Conservation (phyloP, 2,113 vertebrate species). For the Orientallactaga bullata region DNA sequence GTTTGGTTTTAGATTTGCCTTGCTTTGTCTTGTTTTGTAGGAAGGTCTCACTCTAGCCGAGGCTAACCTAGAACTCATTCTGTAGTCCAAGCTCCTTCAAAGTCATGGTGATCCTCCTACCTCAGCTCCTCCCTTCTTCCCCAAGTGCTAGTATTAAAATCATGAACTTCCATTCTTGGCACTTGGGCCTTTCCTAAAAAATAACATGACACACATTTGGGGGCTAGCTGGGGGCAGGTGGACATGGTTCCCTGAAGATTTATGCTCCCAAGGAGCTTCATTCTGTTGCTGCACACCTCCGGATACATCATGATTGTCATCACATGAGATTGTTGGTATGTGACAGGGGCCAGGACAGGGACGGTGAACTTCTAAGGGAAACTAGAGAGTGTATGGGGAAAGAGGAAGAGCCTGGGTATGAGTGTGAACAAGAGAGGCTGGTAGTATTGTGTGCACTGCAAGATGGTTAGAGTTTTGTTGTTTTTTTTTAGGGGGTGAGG, state of each 20-base stretch:
- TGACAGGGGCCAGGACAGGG: neutral
- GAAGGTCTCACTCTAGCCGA: no score
- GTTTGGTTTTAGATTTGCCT: no score
- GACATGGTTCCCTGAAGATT: neutral
- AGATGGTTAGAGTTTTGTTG: neutral
- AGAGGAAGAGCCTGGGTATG: rapidly evolving
- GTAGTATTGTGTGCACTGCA: neutral
- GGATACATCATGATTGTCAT: neutral
- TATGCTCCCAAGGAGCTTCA: neutral
- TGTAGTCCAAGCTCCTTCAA: no score
- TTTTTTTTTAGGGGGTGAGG: neutral
- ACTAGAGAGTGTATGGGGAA: rapidly evolving
- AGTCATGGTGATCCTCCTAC: no score
- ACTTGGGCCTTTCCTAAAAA: neutral
- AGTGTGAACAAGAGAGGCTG: neutral
- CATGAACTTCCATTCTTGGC: no score
- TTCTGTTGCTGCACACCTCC: neutral
- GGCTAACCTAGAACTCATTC: no score
- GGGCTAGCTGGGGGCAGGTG: rapidly evolving
- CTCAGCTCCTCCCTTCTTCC: no score
- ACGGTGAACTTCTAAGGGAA: neutral
- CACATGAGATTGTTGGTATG: neutral
- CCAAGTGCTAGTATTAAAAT: no score
- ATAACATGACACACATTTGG: no score
- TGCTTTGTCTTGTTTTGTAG: no score